Base-by-base conservation (phyloP, 2,113 vertebrate genomes). In the Neotragus pygmaeus region DNA sequence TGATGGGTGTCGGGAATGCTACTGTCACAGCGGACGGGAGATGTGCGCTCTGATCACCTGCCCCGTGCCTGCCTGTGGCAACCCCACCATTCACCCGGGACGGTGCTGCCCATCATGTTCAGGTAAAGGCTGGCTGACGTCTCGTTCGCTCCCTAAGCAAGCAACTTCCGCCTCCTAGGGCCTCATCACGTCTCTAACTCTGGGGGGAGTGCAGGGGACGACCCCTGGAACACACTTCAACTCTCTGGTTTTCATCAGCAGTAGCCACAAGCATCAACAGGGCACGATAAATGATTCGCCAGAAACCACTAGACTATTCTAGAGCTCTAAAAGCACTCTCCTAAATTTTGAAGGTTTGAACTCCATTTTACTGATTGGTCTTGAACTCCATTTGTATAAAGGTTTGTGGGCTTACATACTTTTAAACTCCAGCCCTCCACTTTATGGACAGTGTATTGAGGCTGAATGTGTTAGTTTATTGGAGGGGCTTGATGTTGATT, bases 1-100 rank as follows among this genome's bases (percentile, higher is more conserved):
- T 0, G 99, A 99, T 6, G 99, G 99, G 84, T 99, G 99, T 98
- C 99, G 99, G 47, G 99, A 99, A 7, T 99, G 99, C 96, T 99
- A 99, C 98, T 99, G 99, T 82, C 99, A 99, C 93, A 99, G 97
- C 0, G 99, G 99, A n/a, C 98, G 99, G 87, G 99, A 99, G 94
- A 99, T 99, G 99, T 99, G 99, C 91, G 99, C 99, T 77, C 98
- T 99, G 86, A 99, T 99, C 98, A 99, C 99, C 94, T 99, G 99
- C 97, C 99, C 99, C 0, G 99, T 99, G 78, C 99, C 99, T 28
- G 98, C 98, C 55, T 99, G 99, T 90, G 98, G 98, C 92, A 99
- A 98, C 94, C 99, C 99, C 78, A 99, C 99, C 97, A 99, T 99
- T 92, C 99, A 98, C 15, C 98, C 99, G 3, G 99, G 99, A 28